A percentile compares a stretch with the other conserved stretches of the same genome.
Conservation (phyloP, 2,797 vertebrate species). For the Tolypeutes matacus region DNA sequence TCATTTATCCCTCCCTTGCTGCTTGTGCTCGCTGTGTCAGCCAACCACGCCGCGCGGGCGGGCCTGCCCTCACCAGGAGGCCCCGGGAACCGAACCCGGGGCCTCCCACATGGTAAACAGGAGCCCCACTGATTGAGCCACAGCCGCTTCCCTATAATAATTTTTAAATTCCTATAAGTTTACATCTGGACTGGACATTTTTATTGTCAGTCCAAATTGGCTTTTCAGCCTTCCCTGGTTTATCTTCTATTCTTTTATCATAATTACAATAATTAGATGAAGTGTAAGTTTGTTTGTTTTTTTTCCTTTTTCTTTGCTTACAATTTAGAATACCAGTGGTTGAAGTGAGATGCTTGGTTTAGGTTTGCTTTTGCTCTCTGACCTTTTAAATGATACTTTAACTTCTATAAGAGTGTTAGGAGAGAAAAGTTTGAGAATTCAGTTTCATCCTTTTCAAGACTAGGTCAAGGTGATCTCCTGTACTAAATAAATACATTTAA, state of each 20-base stretch:
- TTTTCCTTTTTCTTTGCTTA: not conserved
- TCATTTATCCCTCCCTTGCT: too few species aligned
- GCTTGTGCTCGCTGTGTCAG: too few species aligned
- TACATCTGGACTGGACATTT: not conserved
- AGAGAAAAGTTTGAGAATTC: not conserved
- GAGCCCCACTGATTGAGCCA: too few species aligned
- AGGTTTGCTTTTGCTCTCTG: not conserved
- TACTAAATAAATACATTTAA: not conserved
- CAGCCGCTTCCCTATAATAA: too few species aligned
- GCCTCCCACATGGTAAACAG: too few species aligned
- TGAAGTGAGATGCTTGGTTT: constrained; percentile 19
- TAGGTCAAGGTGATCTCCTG: constrained; percentile 43
- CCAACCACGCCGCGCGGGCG: too few species aligned
- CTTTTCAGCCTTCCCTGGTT: not conserved
- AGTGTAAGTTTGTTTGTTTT: not conserved
- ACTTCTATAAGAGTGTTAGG: not conserved
- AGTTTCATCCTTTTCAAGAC: not conserved
- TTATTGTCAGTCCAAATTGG: not conserved
- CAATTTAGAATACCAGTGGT: constrained; percentile 32
- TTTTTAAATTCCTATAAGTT: constrained; percentile 37
- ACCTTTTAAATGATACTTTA: constrained; percentile 1
- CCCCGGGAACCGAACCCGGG: too few species aligned
- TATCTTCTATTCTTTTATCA: not conserved
- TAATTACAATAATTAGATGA: not conserved
- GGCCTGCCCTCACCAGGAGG: too few species aligned